phyloP scores from a whole-genome alignment of 1,140 invertebrate species.

The Neomicropteryx cornuta region DNA sequence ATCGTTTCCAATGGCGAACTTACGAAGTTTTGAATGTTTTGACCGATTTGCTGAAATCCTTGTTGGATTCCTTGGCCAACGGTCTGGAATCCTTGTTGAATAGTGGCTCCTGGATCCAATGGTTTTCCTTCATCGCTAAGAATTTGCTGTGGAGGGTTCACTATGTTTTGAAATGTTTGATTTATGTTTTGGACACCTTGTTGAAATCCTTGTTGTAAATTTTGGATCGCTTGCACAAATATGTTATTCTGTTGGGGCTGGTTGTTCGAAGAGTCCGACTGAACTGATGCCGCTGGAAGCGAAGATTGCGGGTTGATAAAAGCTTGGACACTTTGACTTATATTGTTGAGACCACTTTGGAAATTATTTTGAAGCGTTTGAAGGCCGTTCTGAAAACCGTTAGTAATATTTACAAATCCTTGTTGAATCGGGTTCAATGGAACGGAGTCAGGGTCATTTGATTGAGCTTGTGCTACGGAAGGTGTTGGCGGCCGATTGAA shows the following conservation, averaged over 20 bases:
- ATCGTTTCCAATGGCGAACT: slow-evolving; percentile 1
- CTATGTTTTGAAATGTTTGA: slow-evolving; percentile 11
- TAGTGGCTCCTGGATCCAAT: slow-evolving; percentile 2
- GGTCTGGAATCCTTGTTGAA: slow-evolving; percentile 6
- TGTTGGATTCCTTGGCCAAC: slow-evolving; percentile 7
- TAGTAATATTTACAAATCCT: too few relatives aligned
- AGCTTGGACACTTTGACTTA: slow-evolving; percentile 8
- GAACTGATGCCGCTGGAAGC: neutral
- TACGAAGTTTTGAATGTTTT: neutral
- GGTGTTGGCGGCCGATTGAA: neutral
- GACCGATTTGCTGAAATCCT: neutral
- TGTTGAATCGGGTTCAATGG: too few relatives aligned
- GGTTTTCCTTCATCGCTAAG: too few relatives aligned
- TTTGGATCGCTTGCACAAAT: slow-evolving; percentile 9
- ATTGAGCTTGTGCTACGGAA: neutral
- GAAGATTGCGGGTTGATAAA: slow-evolving; percentile 5
- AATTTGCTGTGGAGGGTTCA: slow-evolving; percentile 8
- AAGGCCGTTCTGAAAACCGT: slow-evolving; percentile 9
- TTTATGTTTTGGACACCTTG: slow-evolving; percentile 11
- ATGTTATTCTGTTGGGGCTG: slow-evolving; percentile 2
- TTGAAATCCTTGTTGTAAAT: slow-evolving; percentile 6
- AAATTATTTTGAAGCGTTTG: slow-evolving; percentile 9
- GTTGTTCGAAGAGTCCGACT: neutral
- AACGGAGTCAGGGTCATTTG: slow-evolving; percentile 1
- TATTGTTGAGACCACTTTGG: slow-evolving; percentile 4